A percentile compares a stretch with the other conserved stretches of the same genome.
Conservation (phyloP, 2,797 vertebrate genomes). For the Sebastolobus alascanus region DNA sequence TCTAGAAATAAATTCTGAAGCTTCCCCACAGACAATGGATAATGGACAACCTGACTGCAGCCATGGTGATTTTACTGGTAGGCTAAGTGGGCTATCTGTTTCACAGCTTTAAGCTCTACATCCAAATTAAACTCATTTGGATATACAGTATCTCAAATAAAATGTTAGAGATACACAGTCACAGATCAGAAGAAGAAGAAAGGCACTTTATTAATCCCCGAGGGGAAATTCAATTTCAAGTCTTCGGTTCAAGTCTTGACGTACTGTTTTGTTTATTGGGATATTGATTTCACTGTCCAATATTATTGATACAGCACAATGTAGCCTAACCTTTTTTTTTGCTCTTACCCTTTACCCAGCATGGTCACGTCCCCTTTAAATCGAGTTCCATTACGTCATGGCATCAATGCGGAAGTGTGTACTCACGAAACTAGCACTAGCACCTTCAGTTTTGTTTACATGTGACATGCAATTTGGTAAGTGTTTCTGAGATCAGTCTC, state of each 20-base stretch:
- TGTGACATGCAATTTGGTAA: constrained; percentile 51
- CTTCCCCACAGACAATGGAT: background rate
- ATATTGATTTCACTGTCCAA: background rate
- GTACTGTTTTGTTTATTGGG: background rate
- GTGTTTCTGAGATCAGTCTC: background rate
- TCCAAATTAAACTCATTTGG: constrained; percentile 35
- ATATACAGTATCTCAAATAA: too few relatives aligned
- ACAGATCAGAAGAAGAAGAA: too few relatives aligned
- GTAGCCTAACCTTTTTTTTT: background rate
- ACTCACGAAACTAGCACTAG: constrained; percentile 27
- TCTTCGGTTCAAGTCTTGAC: background rate
- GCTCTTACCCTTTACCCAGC: background rate
- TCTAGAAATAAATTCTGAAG: background rate
- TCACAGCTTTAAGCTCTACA: background rate
- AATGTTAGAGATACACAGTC: too few relatives aligned
- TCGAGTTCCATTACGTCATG: constrained; percentile 44
- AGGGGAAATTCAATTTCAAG: too few relatives aligned
- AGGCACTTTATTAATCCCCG: too few relatives aligned
- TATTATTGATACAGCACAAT: background rate
- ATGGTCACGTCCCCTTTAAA: constrained; percentile 57
- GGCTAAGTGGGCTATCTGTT: constrained; percentile 27
- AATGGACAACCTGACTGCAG: background rate
- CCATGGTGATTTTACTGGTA: constrained; percentile 5
- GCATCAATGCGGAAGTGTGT: constrained; percentile 64
- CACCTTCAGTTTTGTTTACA: constrained; percentile 67